These are phyloP conservation scores for Diglossa cyanea DNA, from an alignment of 2,797 vertebrate species.

Conservation along the genomic window DNA sequence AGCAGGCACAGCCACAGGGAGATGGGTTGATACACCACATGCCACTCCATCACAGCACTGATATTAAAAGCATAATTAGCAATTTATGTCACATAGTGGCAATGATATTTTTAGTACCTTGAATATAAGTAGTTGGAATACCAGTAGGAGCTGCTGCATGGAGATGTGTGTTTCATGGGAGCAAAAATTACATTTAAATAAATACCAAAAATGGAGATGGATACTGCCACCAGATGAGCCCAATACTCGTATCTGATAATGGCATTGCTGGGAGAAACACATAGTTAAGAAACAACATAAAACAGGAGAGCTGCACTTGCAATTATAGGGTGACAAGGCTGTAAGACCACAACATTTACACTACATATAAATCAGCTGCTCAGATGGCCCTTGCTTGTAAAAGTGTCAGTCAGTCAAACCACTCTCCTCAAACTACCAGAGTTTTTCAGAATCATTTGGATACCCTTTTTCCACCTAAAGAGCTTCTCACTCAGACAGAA, in stretches of 20 bases:
- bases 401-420: not conserved
- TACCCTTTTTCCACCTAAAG: not conserved
- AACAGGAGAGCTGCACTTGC: slow-evolving; percentile 18
- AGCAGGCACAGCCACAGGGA: fast-evolving
- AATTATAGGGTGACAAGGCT: slow-evolving; percentile 2
- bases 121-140: not conserved
- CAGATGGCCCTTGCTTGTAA: not conserved
- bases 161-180: fast-evolving
- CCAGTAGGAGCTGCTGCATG: not conserved
- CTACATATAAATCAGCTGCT: slow-evolving; percentile 22
- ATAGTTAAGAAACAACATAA: not conserved
- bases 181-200: not conserved
- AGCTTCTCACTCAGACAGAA: not conserved
- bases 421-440: not conserved
- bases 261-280: not conserved
- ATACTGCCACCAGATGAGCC: not conserved
- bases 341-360: slow-evolving; percentile 26
- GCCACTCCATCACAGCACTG: not conserved
- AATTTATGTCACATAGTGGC: not conserved
- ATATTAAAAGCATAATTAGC: not conserved
- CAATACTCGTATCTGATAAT: not conserved
- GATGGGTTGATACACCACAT: not conserved
- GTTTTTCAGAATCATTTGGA: not conserved
- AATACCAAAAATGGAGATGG: not conserved
- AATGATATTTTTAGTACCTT: not conserved